Base-by-base conservation (phyloP, 2,113 vertebrate genomes). In the Xenopus borealis region DNA sequence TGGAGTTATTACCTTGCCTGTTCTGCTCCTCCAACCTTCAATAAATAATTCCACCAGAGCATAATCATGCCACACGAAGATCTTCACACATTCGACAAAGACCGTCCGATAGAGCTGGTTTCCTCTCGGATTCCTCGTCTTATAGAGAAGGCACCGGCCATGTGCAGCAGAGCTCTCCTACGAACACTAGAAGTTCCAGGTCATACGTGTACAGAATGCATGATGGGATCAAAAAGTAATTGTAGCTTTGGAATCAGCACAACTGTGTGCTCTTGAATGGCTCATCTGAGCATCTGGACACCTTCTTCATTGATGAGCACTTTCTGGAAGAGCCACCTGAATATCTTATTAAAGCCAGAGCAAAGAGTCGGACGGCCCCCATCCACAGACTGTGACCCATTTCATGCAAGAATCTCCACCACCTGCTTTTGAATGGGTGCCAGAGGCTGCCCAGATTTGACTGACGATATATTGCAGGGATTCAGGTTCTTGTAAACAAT, bases 111-210 rank as follows among this genome's bases (percentile, higher is more conserved):
- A 99, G 27, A 99, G 92, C 66, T 87, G 92, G 83, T 99, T 93
- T n/a, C n/a, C 50, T 94, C 94, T n/a, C 95, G 92, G 0, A 99
- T 98, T 0, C 95, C 95, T 13, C 97, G 93, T 0, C 96, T 91
- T 83, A 99, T 95, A 70, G 98, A 99, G 80, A 99, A 99, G 27
- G 97, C 97, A n/a, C 97, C 97, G 0, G 95, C 95, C 93, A 95
- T 98, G 46, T 96, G 89, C 45, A 99, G 85, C 86, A 99, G 93
- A 79, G 98, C 97, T 9, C 97, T 93, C 0, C 99, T n/a, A n/a
- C n/a, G n/a, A n/a, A n/a, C n/a, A n/a, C 96, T 0, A 97, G 97
- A 72, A 99, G 89, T 45, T 95, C 82, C 46, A 99, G 83, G 75
- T 99, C 97, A 40, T 96, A 98, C 0, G 90, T 96, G 86, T 93